Evolutionary conservation across 2,797 vertebrate genomes (phyloP).

Genomic region (Zalophus californianus): DNA sequence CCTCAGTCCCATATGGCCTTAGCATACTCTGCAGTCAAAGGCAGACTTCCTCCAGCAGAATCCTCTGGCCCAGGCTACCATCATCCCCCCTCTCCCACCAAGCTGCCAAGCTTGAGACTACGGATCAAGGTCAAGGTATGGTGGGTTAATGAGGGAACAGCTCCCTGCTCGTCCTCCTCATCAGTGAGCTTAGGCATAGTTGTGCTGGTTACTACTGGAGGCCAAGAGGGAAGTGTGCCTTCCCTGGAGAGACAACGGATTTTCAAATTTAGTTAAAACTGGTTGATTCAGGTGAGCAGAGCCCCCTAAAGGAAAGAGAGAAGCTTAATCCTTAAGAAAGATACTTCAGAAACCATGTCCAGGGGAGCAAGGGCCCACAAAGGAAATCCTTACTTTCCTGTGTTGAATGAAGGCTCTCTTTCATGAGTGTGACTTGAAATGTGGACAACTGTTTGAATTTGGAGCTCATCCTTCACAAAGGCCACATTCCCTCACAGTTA

Average conservation of each 20-base stretch:
- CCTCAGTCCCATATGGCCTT: not conserved
- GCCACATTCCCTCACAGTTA: not conserved
- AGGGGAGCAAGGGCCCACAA: not conserved
- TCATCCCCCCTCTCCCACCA: fast-evolving
- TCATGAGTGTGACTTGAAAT: not conserved
- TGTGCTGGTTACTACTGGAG: not conserved
- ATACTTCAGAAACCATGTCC: not conserved
- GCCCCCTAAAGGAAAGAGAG: not conserved
- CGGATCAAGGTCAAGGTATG: not conserved
- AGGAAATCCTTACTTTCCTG: not conserved
- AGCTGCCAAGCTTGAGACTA: not conserved
- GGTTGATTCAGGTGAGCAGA: not conserved
- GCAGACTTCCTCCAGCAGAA: not conserved
- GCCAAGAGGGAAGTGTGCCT: not conserved
- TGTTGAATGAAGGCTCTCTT: not conserved
- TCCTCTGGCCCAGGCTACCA: not conserved
- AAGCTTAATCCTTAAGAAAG: not conserved
- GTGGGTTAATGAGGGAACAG: not conserved
- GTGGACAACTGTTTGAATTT: not conserved
- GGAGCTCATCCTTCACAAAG: not conserved
- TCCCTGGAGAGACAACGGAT: not conserved
- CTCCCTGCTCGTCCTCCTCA: not conserved
- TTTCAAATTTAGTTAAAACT: not conserved
- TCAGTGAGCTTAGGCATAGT: not conserved
- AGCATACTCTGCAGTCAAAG: not conserved